These are phyloP conservation scores for Hesperia comma DNA, from an alignment of 2,888 invertebrate species.

Conservation along the genomic window DNA sequence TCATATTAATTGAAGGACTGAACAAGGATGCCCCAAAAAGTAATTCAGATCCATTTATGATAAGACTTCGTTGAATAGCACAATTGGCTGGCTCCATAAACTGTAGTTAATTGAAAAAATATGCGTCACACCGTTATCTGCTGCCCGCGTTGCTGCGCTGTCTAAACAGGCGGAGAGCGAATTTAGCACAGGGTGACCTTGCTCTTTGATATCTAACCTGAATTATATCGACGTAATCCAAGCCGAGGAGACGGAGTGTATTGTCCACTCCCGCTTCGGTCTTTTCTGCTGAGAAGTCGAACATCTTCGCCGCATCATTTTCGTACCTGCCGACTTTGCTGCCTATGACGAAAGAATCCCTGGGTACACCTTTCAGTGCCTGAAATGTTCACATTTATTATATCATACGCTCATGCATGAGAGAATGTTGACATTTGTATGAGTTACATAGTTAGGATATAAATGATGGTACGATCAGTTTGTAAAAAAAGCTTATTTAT, in stretches of 20 bases:
- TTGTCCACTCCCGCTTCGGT: conserved; percentile 89
- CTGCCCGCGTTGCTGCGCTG: neutral
- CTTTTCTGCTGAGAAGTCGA: conserved; percentile 92
- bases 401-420: neutral
- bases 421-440: too few species aligned
- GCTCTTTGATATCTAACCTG: conserved; percentile 84
- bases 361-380: conserved; percentile 91
- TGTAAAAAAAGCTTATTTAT: too few species aligned
- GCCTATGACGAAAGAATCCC: conserved; percentile 93
- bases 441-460: too few species aligned
- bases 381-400: conserved; percentile 51
- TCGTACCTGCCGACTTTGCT: conserved; percentile 96
- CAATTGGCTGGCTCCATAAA: neutral
- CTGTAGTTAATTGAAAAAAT: neutral
- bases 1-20: too few species aligned
- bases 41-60: too few species aligned
- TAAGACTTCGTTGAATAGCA: too few species aligned
- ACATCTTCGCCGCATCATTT: conserved; percentile 87
- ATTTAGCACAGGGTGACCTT: conserved; percentile 24
- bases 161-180: neutral
- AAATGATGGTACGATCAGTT: too few species aligned
- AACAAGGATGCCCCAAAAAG: too few species aligned
- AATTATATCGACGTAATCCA: conserved; percentile 94
- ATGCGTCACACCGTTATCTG: neutral
- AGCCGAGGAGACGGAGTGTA: conserved; percentile 88